These are phyloP conservation scores for Trichacis sp. DNA, from an alignment of 2,888 invertebrate genomes.

Conservation along the genomic window DNA sequence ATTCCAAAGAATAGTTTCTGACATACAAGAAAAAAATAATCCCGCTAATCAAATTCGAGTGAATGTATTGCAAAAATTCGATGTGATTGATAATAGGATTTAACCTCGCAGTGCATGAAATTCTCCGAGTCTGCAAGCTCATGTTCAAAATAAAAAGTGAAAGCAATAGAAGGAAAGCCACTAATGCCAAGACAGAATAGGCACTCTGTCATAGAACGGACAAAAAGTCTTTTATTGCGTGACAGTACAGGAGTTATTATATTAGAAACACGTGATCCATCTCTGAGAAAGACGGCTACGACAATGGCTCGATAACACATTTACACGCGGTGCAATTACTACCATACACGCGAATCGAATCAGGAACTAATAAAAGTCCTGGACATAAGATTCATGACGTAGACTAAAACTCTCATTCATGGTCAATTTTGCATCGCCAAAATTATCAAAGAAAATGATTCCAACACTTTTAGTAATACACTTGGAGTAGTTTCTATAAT, in stretches of 20 bases:
- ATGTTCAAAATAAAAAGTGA: slow-evolving; percentile 4
- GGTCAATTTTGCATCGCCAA: too few species aligned
- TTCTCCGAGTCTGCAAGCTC: neutral
- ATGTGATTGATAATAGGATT: too few species aligned
- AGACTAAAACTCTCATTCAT: too few species aligned
- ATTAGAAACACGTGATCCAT: slow-evolving; percentile 63
- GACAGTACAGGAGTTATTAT: slow-evolving; percentile 59
- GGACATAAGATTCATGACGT: neutral
- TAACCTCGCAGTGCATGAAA: neutral
- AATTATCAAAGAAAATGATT: too few species aligned
- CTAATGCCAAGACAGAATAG: slow-evolving; percentile 16
- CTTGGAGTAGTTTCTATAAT: too few species aligned
- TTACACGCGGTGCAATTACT: slow-evolving; percentile 23
- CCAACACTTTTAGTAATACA: too few species aligned
- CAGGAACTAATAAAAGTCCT: slow-evolving; percentile 4
- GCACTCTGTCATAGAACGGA: slow-evolving; percentile 60
- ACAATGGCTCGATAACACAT: slow-evolving; percentile 60
- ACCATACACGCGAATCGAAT: slow-evolving; percentile 25
- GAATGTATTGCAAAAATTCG: too few species aligned
- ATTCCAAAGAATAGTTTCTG: too few species aligned
- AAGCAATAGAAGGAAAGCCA: slow-evolving; percentile 9
- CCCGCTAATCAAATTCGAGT: neutral
- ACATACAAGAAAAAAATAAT: too few species aligned
- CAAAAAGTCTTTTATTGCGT: slow-evolving; percentile 64
- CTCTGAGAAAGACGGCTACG: slow-evolving; percentile 49